Conservation (phyloP, 2,888 invertebrate species). For the Eupithecia exiguata region DNA sequence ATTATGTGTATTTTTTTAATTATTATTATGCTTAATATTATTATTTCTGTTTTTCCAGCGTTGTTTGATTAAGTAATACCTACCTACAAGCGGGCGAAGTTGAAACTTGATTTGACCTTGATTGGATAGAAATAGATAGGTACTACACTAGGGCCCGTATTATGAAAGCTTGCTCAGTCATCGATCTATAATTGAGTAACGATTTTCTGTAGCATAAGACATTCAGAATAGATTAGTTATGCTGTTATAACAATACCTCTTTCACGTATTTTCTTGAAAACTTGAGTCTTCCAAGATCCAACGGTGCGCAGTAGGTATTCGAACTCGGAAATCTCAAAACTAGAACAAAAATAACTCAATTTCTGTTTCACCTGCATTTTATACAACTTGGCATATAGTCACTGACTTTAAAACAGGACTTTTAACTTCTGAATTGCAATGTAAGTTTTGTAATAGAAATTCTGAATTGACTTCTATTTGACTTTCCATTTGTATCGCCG, state of each 20-base stretch:
- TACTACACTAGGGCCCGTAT: too few species aligned
- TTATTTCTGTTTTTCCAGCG: too few species aligned
- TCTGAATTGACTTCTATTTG: slow-evolving; percentile 30
- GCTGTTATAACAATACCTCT: not conserved
- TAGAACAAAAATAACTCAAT: slow-evolving; percentile 40
- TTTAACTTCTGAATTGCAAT: slow-evolving; percentile 21
- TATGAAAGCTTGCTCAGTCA: too few species aligned
- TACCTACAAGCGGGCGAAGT: too few species aligned
- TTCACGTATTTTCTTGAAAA: not conserved
- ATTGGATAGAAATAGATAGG: too few species aligned
- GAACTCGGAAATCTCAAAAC: slow-evolving; percentile 36
- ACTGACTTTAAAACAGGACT: slow-evolving; percentile 27
- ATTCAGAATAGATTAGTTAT: not conserved
- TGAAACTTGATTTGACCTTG: too few species aligned
- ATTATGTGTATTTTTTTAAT: too few species aligned
- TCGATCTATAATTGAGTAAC: too few species aligned
- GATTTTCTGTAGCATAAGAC: too few species aligned
- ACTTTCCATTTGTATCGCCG: slow-evolving; percentile 13
- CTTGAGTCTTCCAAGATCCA: slow-evolving; percentile 27
- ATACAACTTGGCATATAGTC: slow-evolving; percentile 31
- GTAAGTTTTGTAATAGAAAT: slow-evolving; percentile 34
- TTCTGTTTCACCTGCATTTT: slow-evolving; percentile 34
- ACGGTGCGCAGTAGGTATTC: slow-evolving; percentile 26
- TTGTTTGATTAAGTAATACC: too few species aligned
- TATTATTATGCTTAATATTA: too few species aligned